phyloP scores from a whole-genome alignment of 2,888 invertebrate species.

The Rhagophthalmus giganteus region DNA sequence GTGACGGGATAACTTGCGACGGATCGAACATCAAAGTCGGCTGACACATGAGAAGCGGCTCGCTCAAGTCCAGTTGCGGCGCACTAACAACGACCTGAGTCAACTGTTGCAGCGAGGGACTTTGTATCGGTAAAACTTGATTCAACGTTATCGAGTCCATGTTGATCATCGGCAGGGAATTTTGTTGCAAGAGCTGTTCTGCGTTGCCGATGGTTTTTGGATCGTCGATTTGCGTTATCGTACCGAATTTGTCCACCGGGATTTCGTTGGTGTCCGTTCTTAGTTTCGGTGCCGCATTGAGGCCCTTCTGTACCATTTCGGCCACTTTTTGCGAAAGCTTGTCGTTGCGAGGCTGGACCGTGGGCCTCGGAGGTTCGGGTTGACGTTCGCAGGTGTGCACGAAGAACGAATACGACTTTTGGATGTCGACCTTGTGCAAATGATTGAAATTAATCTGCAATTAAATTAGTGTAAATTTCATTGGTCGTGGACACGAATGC shows the following conservation, averaged over 20 bases:
- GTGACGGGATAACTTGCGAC: constrained; percentile 46
- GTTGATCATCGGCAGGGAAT: constrained; percentile 39
- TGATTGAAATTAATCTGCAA: constrained; percentile 53
- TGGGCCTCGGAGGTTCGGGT: constrained; percentile 44
- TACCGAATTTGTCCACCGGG: neutral
- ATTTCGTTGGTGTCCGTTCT: constrained; percentile 14
- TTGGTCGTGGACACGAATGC: constrained; percentile 3
- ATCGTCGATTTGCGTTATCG: neutral
- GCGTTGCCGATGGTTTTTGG: neutral
- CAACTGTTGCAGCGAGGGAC: constrained; percentile 37
- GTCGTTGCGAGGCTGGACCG: constrained; percentile 41
- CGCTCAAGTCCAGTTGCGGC: constrained; percentile 43
- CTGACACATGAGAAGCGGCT: constrained; percentile 49
- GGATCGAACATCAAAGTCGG: constrained; percentile 49
- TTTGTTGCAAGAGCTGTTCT: constrained; percentile 33
- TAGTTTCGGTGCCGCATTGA: constrained; percentile 43
- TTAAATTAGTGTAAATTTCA: constrained; percentile 1
- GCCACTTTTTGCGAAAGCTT: constrained; percentile 48
- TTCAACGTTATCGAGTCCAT: constrained; percentile 39
- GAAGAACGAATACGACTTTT: constrained; percentile 47
- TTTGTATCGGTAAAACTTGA: constrained; percentile 42
- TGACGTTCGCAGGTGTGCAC: constrained; percentile 51
- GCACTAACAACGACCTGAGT: constrained; percentile 47
- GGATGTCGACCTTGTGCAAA: constrained; percentile 47
- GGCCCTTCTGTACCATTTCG: constrained; percentile 49